A percentile compares a stretch with the other conserved stretches of the same genome.
Conservation (phyloP, 1,140 invertebrate genomes). For the Drosophila truncata region DNA sequence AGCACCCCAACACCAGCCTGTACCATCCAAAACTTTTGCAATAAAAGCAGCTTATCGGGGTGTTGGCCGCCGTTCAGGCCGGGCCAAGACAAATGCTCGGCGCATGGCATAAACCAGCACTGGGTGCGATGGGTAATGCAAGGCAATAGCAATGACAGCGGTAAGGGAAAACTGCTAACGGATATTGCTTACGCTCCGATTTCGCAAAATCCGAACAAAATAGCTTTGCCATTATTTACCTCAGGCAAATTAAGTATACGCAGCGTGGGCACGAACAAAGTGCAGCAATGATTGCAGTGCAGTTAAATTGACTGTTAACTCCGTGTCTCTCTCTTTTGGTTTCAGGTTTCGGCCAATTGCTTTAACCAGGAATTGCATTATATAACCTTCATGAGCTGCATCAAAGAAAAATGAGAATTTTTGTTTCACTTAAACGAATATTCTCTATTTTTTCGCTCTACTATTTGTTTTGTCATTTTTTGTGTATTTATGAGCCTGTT, state of each 20-base stretch:
- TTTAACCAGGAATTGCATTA: conserved; percentile 31
- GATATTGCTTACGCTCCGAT: conserved; percentile 62
- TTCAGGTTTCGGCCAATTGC: conserved; percentile 5
- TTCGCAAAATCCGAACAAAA: conserved; percentile 30
- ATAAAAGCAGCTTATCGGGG: conserved; percentile 70
- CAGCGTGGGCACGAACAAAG: conserved; percentile 42
- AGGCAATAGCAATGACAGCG: neutral
- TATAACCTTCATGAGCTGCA: conserved; percentile 17
- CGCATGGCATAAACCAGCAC: conserved; percentile 60
- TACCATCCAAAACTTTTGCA: conserved; percentile 67
- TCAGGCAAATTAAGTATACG: conserved; percentile 68
- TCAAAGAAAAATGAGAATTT: conserved; percentile 9
- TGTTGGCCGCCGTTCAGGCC: conserved; percentile 21
- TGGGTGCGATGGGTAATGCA: conserved; percentile 39
- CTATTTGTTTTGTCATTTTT: conserved; percentile 37
- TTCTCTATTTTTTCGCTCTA: conserved; percentile 25
- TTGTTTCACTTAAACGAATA: conserved; percentile 19
- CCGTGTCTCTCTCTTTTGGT: conserved; percentile 10
- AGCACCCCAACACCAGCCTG: neutral
- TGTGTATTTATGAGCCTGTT: conserved; percentile 74
- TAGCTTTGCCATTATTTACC: conserved; percentile 54
- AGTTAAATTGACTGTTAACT: conserved; percentile 31
- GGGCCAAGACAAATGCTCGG: conserved; percentile 57
- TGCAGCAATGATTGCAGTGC: conserved; percentile 15
- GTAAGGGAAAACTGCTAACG: conserved; percentile 46